phyloP scores from a whole-genome alignment of 1,140 invertebrate species.

The Tetramorium parvispinum region DNA sequence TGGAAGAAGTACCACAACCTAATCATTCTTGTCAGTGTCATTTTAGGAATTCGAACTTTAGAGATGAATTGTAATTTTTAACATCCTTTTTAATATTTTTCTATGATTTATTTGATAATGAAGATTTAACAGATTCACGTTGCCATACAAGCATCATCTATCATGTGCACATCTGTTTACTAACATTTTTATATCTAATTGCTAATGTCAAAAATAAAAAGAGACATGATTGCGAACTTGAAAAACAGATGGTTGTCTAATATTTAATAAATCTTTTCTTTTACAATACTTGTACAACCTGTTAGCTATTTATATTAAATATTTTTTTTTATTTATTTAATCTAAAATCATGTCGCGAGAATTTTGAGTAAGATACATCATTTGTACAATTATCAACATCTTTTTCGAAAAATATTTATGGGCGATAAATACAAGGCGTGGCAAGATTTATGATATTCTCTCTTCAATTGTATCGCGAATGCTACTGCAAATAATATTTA shows the following conservation, averaged over 20 bases:
- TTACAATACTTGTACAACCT: conserved; percentile 36
- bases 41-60: conserved; percentile 76
- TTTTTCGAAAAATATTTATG: conserved; percentile 55
- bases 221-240: background rate
- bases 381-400: conserved; percentile 52
- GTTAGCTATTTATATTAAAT: conserved; percentile 44
- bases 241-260: conserved; percentile 30
- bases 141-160: background rate
- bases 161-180: conserved; percentile 15
- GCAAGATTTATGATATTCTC: background rate
- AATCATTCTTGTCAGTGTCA: conserved; percentile 86
- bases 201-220: conserved; percentile 35
- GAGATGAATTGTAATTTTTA: conserved; percentile 84
- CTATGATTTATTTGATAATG: conserved; percentile 24
- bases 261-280: conserved; percentile 47
- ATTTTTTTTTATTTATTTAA: conserved; percentile 37
- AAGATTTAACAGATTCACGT: background rate
- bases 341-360: conserved; percentile 26
- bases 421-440: conserved; percentile 20
- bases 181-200: conserved; percentile 38
- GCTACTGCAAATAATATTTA: conserved; percentile 49
- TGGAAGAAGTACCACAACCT: conserved; percentile 91
- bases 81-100: conserved; percentile 8
- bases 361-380: conserved; percentile 41
- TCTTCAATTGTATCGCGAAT: conserved; percentile 33